Base-by-base conservation (phyloP, 2,888 invertebrate genomes). In the Andrena camellia region DNA sequence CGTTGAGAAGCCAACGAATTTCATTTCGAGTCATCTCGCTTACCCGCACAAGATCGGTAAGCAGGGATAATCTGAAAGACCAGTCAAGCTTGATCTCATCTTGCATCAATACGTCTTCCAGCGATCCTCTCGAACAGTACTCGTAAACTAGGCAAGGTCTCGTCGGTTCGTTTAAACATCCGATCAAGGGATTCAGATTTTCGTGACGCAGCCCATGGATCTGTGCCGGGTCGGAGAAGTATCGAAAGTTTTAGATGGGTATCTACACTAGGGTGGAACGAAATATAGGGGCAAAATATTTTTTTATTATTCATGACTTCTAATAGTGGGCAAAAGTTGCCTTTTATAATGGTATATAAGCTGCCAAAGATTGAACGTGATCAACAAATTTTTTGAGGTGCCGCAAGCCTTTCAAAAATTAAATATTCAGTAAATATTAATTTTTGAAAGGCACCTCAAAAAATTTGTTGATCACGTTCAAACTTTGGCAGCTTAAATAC, bases 61-160 rank as follows among this genome's bases (percentile, higher is more conserved):
- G 96, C 86, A 99, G 95, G 57, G 99, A 99, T 78, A 99, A 95
- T 78, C 98, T 97, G 95, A 99, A 99, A 74, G 98, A 98, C 98
- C 99, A 99, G 95, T 99, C 99, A 90, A 98, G 95, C 94, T 97
- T 97, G 93, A 98, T 98, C 94, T 98, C 98, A 92, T 98, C 97
- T 94, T 98, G 97, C 90, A 97, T 96, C 67, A 98, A 96, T 73
- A 98, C 97, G 94, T 98, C 98, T 94, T 98, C 97, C 86, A 98
- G 95, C 62, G 98, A 98, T 66, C 98, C 98, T 82, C 99, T 95
- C 71, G 97, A 97, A 94, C 98, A 98, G 94, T 97, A 97, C 92
- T 98, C 98, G 92, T 96, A 97, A 76, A 98, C 98, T 91, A 98
- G 95, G 78, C 97, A 97, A 2, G 97, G 97, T 83, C 97, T 95